phyloP scores from a whole-genome alignment of 2,113 vertebrate species.

The Panthera leo region DNA sequence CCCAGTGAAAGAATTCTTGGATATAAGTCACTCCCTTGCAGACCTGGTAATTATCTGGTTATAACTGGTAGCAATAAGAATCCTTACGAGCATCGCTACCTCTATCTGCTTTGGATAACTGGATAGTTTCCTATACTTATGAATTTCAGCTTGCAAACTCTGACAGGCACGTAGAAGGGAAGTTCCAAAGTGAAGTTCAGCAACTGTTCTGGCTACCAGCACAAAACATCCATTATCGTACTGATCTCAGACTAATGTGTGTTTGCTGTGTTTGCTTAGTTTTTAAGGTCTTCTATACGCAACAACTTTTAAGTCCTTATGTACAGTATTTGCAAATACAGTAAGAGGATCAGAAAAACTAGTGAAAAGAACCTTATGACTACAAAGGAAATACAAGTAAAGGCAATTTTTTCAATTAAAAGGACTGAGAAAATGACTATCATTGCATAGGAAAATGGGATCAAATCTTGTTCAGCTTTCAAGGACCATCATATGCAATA shows the following conservation, averaged over 20 bases:
- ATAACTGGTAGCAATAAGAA: not conserved
- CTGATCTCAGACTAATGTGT: not conserved
- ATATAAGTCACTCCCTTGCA: not conserved
- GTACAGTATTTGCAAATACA: not conserved
- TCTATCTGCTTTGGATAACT: not conserved
- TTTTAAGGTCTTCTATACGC: not conserved
- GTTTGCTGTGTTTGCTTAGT: not conserved
- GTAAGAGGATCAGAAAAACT: not conserved
- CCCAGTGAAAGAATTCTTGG: slow-evolving; percentile 9
- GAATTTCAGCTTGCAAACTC: slow-evolving; percentile 1
- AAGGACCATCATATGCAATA: not conserved
- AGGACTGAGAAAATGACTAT: not conserved
- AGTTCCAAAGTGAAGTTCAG: not conserved
- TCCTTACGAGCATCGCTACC: not conserved
- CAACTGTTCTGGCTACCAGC: not conserved
- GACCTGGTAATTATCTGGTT: not conserved
- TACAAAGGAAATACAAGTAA: not conserved
- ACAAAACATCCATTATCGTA: not conserved
- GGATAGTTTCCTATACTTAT: not conserved
- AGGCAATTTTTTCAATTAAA: not conserved
- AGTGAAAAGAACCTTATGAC: not conserved
- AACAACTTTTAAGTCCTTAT: not conserved
- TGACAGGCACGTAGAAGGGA: not conserved
- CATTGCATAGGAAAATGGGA: not conserved
- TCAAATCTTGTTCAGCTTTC: not conserved